A percentile compares a stretch with the other conserved stretches of the same genome.
Evolutionary conservation across 1,140 invertebrate genomes (phyloP).

Genomic region (Chelonus insularis): DNA sequence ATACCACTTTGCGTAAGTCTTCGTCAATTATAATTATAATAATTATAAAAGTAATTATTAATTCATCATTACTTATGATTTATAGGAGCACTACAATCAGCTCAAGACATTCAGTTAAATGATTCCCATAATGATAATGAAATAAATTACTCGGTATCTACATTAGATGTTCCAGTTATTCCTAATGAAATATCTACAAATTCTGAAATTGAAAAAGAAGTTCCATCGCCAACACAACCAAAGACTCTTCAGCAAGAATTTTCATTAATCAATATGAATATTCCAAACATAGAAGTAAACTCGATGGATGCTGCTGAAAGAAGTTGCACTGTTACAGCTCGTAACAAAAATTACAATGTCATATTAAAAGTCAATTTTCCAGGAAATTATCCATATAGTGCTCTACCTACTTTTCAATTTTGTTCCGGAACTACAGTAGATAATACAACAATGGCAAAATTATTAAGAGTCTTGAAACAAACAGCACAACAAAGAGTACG

Average conservation of each 20-base stretch:
- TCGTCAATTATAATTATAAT: too few species aligned
- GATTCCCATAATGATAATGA: slow-evolving; percentile 49
- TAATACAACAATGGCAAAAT: slow-evolving; percentile 62
- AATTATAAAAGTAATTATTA: neutral
- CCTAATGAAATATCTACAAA: slow-evolving; percentile 37
- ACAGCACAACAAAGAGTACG: slow-evolving; percentile 74
- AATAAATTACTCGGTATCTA: slow-evolving; percentile 46
- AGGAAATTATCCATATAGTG: slow-evolving; percentile 74
- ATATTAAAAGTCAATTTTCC: slow-evolving; percentile 81
- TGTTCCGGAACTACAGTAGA: slow-evolving; percentile 66
- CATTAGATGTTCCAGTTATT: slow-evolving; percentile 38
- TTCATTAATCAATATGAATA: slow-evolving; percentile 82
- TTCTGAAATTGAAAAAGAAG: slow-evolving; percentile 50
- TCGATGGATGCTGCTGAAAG: slow-evolving; percentile 71
- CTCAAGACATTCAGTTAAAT: slow-evolving; percentile 51
- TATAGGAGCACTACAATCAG: slow-evolving; percentile 49
- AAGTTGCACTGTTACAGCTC: slow-evolving; percentile 74
- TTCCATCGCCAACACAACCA: slow-evolving; percentile 59
- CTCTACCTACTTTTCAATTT: slow-evolving; percentile 74
- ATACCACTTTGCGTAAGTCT: slow-evolving; percentile 49
- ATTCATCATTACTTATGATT: slow-evolving; percentile 18
- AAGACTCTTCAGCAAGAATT: slow-evolving; percentile 83
- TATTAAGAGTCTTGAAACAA: slow-evolving; percentile 73
- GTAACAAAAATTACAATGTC: slow-evolving; percentile 72
- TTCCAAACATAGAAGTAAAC: slow-evolving; percentile 79